Conservation (phyloP, 2,888 invertebrate genomes). For the Caenorhabditis sp. region DNA sequence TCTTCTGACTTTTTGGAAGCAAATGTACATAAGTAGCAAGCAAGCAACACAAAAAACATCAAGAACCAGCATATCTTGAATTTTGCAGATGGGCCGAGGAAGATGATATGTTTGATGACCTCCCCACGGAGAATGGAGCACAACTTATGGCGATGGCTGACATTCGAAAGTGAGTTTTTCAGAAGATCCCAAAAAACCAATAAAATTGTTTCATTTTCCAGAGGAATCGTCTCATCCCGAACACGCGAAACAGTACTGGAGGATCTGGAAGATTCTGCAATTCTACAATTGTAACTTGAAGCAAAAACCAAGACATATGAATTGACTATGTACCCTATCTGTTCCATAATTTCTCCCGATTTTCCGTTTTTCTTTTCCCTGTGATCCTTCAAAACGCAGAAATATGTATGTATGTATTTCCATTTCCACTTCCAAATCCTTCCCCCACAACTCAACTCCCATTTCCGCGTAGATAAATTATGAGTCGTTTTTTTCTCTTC, state of each 20-base stretch:
- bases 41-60: constrained; percentile 7
- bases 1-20: constrained; percentile 11
- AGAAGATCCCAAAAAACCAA: too few species aligned
- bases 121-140: constrained; percentile 59
- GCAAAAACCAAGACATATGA: background rate
- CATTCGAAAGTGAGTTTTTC: constrained; percentile 51
- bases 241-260: constrained; percentile 61
- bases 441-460: too few species aligned
- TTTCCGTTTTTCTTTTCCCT: constrained; percentile 6
- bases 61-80: constrained; percentile 31
- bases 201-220: background rate
- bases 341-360: background rate
- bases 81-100: constrained; percentile 63
- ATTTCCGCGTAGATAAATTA: constrained; percentile 10
- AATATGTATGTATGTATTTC: constrained; percentile 14
- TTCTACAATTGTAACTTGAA: constrained; percentile 46
- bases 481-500: background rate
- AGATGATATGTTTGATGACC: constrained; percentile 65
- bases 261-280: constrained; percentile 49
- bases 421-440: background rate
- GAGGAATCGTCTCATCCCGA: constrained; percentile 55
- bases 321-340: constrained; percentile 38
- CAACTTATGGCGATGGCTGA: constrained; percentile 65
- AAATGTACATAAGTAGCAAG: background rate
- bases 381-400: constrained; percentile 37